phyloP scores from a whole-genome alignment of 2,113 vertebrate genomes.

The Bothrops jararaca region DNA sequence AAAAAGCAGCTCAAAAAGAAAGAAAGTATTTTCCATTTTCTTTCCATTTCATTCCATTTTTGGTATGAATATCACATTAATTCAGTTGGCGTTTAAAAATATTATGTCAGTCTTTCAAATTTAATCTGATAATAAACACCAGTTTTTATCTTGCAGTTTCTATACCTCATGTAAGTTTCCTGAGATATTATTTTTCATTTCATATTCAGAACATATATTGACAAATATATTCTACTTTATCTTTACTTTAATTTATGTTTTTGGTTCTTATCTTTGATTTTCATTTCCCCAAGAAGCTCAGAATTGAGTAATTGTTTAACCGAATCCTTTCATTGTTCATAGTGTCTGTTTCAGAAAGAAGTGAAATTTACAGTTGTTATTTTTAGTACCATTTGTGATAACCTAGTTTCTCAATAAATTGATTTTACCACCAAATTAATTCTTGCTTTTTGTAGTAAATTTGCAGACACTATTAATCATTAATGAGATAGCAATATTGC shows the following conservation, averaged over 20 bases:
- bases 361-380: neutral
- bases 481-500: neutral
- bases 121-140: neutral
- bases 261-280: neutral
- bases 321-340: neutral
- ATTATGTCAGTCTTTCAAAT: neutral
- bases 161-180: neutral
- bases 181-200: neutral
- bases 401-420: neutral
- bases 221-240: neutral
- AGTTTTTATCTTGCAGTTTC: neutral
- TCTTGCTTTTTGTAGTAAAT: neutral
- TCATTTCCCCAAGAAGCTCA: neutral
- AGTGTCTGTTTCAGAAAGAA: neutral
- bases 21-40: neutral
- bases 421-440: conserved; percentile 1
- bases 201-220: neutral
- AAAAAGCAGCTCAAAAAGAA: conserved; percentile 2
- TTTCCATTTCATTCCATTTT: neutral
- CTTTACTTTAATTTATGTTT: neutral
- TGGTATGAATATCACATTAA: neutral
- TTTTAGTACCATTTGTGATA: neutral
- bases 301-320: neutral
- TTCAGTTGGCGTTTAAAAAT: neutral
- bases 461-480: neutral